Percentiles rank a stretch among this genome's conserved stretches.
phyloP scores from a whole-genome alignment of 1,140 invertebrate genomes.

The Lysiphlebus fabarum region DNA sequence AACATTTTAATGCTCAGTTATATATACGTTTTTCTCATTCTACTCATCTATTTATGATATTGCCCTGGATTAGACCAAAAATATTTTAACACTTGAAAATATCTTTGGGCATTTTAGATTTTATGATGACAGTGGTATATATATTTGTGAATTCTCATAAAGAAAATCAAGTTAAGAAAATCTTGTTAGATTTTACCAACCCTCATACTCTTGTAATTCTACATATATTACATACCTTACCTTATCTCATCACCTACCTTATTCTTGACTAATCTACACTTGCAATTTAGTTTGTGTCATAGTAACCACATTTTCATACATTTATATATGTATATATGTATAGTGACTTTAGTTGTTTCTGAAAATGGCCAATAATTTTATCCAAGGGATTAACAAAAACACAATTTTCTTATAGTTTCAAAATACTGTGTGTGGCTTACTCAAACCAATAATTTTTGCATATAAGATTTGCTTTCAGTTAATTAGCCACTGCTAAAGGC shows the following conservation, averaged over 20 bases:
- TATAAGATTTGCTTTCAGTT: no score
- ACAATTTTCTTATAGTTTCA: no score
- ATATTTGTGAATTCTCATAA: constrained; percentile 35
- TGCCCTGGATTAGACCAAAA: constrained; percentile 54
- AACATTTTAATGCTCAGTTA: constrained; percentile 55
- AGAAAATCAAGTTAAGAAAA: constrained; percentile 34
- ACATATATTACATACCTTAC: no score
- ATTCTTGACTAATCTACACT: constrained; percentile 36
- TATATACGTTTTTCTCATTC: constrained; percentile 36
- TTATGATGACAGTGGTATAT: constrained; percentile 40
- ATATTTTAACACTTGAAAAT: constrained; percentile 55
- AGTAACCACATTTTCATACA: neutral
- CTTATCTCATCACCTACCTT: neutral
- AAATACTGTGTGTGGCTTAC: no score
- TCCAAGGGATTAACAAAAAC: neutral
- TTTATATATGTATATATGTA: no score
- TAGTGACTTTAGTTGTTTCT: neutral
- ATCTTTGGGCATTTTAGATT: constrained; percentile 49
- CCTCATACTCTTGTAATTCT: constrained; percentile 10
- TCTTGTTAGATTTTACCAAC: constrained; percentile 28
- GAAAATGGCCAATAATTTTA: constrained; percentile 5
- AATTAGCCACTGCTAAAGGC: no score
- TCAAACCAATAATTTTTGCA: no score
- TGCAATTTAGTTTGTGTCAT: constrained; percentile 26
- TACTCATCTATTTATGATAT: constrained; percentile 50